A percentile compares a stretch with the other conserved stretches of the same genome.
Conservation (phyloP, 2,888 invertebrate genomes). For the Conus canariensis region DNA sequence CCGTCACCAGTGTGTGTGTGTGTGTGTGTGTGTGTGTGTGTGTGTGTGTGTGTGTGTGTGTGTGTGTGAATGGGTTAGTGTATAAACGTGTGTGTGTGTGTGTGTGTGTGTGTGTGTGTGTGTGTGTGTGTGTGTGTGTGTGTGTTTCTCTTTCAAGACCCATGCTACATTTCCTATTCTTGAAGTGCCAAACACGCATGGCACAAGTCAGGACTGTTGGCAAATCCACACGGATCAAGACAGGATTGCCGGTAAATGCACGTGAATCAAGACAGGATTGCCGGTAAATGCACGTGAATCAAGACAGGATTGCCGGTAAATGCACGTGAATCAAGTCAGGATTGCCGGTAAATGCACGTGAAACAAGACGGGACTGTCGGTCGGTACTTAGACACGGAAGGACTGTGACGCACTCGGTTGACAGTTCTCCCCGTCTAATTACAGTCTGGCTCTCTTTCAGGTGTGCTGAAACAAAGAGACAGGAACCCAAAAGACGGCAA, state of each 20-base stretch:
- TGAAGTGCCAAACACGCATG: no score
- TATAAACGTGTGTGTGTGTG: background rate
- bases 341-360: background rate
- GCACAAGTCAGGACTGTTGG: background rate
- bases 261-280: no score
- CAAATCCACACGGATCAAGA: background rate
- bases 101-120: no score
- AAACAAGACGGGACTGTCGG: background rate
- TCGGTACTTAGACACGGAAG: conserved; percentile 15
- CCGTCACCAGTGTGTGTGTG: no score
- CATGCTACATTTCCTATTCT: no score
- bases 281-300: background rate
- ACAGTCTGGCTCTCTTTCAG: background rate
- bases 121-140: no score
- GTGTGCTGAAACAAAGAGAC: no score
- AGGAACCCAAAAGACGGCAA: background rate
- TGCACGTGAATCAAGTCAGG: no score
- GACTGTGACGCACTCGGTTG: background rate
- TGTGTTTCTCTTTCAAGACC: no score
- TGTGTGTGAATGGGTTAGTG: background rate
- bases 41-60: background rate
- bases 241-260: background rate
- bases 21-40: no score
- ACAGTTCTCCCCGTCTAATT: conserved; percentile 22
- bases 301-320: background rate